These are phyloP conservation scores for Antechinus flavipes DNA, from an alignment of 2,113 vertebrate species.

Conservation along the genomic window DNA sequence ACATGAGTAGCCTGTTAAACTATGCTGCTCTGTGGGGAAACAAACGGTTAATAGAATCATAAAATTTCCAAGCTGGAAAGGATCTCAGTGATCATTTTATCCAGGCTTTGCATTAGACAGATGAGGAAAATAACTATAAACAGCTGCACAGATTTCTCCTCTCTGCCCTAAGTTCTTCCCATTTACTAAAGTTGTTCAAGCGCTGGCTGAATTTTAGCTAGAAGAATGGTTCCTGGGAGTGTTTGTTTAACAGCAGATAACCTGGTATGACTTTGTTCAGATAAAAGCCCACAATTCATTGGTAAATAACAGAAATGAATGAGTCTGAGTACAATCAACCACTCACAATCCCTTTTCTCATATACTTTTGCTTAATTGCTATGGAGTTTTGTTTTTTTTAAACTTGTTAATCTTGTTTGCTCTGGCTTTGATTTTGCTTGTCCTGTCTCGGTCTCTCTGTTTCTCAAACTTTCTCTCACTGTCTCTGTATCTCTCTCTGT, in stretches of 20 bases:
- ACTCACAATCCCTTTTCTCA: not conserved
- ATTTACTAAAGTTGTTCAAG: not conserved
- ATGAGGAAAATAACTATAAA: conserved; percentile 15
- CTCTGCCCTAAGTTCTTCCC: not conserved
- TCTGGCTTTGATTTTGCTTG: not conserved
- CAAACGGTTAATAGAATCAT: not conserved
- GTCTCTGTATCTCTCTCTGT: too few relatives aligned
- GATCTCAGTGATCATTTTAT: not conserved
- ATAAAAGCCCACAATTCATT: not conserved
- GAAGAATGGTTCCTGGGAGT: not conserved
- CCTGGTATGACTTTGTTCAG: not conserved
- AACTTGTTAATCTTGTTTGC: not conserved
- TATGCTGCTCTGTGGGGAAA: conserved; percentile 18
- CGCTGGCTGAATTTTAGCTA: not conserved
- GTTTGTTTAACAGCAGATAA: not conserved
- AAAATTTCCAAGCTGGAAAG: not conserved
- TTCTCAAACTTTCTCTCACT: too few relatives aligned
- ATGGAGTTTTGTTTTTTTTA: not conserved
- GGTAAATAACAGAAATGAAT: not conserved
- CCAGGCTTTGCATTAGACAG: not conserved
- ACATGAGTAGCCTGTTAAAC: not conserved
- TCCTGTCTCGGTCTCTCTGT: not conserved
- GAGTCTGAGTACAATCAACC: too few relatives aligned
- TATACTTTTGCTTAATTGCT: not conserved
- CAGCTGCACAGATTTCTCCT: not conserved